Evolutionary conservation across 2,888 invertebrate genomes (phyloP).

Genomic region (Calliscelio sp.): DNA sequence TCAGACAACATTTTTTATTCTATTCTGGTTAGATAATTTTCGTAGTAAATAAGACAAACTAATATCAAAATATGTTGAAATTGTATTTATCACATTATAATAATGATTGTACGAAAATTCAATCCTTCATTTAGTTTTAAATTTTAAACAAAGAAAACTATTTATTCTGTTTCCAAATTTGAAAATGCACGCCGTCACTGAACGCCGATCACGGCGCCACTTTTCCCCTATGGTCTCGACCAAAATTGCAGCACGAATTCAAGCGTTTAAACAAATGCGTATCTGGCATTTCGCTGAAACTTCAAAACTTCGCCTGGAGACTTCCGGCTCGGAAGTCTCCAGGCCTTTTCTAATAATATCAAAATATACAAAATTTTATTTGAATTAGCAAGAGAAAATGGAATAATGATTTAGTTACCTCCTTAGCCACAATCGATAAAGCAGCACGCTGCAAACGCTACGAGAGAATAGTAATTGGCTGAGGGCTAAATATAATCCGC

Average conservation of each 20-base stretch:
- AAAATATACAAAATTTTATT: neutral
- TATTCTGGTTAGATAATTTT: conserved; percentile 11
- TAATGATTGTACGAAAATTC: conserved; percentile 6
- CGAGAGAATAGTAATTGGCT: too few species aligned
- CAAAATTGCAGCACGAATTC: conserved; percentile 6
- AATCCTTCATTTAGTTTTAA: conserved; percentile 6
- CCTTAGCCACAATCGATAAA: neutral
- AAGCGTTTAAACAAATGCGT: conserved; percentile 2
- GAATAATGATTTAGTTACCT: neutral
- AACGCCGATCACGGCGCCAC: conserved; percentile 6
- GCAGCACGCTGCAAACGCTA: neutral
- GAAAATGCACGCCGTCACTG: neutral
- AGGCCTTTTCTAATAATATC: neutral
- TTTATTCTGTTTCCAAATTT: conserved; percentile 6
- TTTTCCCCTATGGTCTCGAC: conserved; percentile 3
- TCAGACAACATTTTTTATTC: conserved; percentile 8
- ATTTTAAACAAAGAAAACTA: conserved; percentile 2
- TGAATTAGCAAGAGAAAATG: neutral
- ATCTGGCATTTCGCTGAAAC: conserved; percentile 6
- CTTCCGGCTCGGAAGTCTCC: neutral
- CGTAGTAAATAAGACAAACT: neutral
- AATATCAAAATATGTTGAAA: neutral
- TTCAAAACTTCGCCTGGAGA: conserved; percentile 2
- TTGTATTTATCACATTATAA: conserved; percentile 2
- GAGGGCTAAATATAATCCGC: too few species aligned